phyloP scores from a whole-genome alignment of 2,113 vertebrate genomes.

The Coracopsis vasa region DNA sequence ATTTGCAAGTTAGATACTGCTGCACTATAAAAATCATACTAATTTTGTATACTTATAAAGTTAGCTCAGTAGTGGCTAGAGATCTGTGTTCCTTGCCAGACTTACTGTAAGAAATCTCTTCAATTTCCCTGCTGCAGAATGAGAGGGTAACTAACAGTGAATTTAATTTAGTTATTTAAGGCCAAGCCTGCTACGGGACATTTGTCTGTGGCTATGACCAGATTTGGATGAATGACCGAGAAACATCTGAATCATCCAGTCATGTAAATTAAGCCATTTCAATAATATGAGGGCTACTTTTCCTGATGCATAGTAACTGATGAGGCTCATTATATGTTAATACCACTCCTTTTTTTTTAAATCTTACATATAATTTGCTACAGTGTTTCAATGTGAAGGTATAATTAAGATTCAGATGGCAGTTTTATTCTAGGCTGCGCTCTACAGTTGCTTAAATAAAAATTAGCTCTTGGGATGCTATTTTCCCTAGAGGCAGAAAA shows the following conservation, averaged over 20 bases:
- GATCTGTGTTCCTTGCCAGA: neutral
- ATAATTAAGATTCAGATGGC: constrained; percentile 61
- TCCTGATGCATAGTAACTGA: constrained; percentile 63
- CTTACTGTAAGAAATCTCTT: neutral
- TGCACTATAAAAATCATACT: neutral
- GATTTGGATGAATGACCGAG: constrained; percentile 50
- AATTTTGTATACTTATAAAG: neutral
- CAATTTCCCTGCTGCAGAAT: neutral
- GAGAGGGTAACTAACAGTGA: neutral
- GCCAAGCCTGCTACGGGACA: neutral
- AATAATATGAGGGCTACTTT: constrained; percentile 52
- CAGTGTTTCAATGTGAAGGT: constrained; percentile 48
- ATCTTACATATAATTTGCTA: constrained; percentile 46
- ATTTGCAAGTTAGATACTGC: neutral
- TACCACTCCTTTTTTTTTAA: constrained; percentile 53
- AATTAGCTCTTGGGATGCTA: constrained; percentile 23
- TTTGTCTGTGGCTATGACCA: constrained; percentile 10
- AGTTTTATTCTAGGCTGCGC: constrained; percentile 58
- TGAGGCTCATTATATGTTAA: constrained; percentile 67
- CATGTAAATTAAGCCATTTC: constrained; percentile 60
- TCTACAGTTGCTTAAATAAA: constrained; percentile 52
- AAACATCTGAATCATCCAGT: constrained; percentile 51
- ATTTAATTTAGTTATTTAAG: constrained; percentile 43
- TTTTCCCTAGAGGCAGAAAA: constrained; percentile 13
- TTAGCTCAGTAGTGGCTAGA: neutral